These are phyloP conservation scores for Drosophila ustulata DNA, from an alignment of 2,888 invertebrate species.

Conservation along the genomic window DNA sequence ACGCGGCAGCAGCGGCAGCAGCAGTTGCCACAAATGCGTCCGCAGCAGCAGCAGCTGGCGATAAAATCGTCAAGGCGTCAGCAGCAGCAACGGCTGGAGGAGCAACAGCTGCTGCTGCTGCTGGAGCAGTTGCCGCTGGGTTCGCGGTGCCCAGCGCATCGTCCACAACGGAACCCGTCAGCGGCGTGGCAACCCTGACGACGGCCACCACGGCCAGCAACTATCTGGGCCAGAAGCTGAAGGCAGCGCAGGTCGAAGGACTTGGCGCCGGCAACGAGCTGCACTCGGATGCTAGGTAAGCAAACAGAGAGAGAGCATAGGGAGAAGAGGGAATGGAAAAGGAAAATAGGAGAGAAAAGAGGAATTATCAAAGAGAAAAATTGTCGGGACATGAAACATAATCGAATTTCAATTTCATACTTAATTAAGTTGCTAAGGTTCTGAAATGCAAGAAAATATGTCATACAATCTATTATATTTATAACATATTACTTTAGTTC, in stretches of 20 bases:
- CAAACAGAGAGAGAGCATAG: not conserved
- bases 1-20: conserved; percentile 18
- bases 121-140: conserved; percentile 3
- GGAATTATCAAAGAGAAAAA: too few species aligned
- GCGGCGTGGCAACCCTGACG: conserved; percentile 67
- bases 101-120: conserved; percentile 1
- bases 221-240: conserved; percentile 83
- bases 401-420: too few species aligned
- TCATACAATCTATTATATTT: too few species aligned
- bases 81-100: conserved; percentile 13
- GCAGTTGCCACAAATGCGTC: conserved; percentile 9
- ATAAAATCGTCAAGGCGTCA: conserved; percentile 58
- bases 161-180: conserved; percentile 28
- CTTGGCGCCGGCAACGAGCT: conserved; percentile 80
- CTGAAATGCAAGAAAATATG: too few species aligned
- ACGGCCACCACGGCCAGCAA: conserved; percentile 81
- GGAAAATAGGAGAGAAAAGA: not conserved
- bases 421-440: too few species aligned
- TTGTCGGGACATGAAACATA: too few species aligned
- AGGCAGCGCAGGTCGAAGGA: conserved; percentile 82
- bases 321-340: not conserved
- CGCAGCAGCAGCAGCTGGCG: conserved; percentile 31
- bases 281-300: conserved; percentile 83
- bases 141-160: conserved; percentile 41
- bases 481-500: too few species aligned